Conservation (phyloP, 1,140 invertebrate species). For the Drosophila paulistorum region DNA sequence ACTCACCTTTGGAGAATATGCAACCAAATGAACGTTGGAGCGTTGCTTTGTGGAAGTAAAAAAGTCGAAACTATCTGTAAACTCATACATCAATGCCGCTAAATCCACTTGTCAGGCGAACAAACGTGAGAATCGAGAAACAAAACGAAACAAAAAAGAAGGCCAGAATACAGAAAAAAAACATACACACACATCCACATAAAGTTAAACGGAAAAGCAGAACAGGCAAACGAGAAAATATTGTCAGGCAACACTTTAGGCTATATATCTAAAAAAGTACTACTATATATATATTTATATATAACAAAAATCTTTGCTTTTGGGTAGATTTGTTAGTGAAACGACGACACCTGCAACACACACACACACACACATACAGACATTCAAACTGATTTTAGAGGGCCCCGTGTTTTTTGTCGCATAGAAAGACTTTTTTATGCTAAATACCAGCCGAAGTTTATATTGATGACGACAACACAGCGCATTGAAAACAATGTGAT, state of each 20-base stretch:
- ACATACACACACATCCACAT: conserved; percentile 42
- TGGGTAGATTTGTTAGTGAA: conserved; percentile 64
- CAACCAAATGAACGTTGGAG: conserved; percentile 34
- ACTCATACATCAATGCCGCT: conserved; percentile 79
- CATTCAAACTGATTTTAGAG: conserved; percentile 38
- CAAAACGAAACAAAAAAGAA: conserved; percentile 23
- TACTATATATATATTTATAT: conserved; percentile 1
- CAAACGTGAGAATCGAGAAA: conserved; percentile 75
- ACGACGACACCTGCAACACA: conserved; percentile 65
- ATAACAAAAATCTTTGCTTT: conserved; percentile 42
- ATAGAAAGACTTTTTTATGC: conserved; percentile 78
- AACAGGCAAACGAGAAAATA: conserved; percentile 51
- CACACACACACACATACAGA: conserved; percentile 2
- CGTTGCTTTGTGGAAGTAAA: conserved; percentile 3
- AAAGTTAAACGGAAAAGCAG: conserved; percentile 40
- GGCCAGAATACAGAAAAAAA: conserved; percentile 29
- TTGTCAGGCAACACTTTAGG: conserved; percentile 76
- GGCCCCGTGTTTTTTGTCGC: conserved; percentile 31
- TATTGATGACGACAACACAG: conserved; percentile 74
- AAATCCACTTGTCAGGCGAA: conserved; percentile 78
- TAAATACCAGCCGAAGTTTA: conserved; percentile 74
- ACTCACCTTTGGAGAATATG: conserved; percentile 70
- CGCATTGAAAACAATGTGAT: conserved; percentile 65
- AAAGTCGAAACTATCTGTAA: conserved; percentile 73
- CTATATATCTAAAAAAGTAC: conserved; percentile 23